phyloP scores from a whole-genome alignment of 2,113 vertebrate genomes.

The Paraplagusia blochii region DNA sequence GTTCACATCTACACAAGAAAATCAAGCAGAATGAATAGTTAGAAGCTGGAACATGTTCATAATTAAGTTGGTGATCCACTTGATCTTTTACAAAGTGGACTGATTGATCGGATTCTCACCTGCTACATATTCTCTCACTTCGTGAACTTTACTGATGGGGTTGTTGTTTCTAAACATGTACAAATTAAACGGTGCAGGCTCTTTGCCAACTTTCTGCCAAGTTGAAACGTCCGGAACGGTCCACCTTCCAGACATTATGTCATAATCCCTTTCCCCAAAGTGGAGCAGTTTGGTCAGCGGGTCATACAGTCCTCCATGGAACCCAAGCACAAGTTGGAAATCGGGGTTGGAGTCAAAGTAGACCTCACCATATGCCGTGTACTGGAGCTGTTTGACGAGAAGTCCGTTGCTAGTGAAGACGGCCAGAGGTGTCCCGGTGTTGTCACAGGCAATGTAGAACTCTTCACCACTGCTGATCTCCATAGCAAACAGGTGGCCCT shows the following conservation, averaged over 20 bases:
- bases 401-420: constrained; percentile 96
- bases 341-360: constrained; percentile 98
- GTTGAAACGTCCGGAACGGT: constrained; percentile 90
- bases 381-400: constrained; percentile 95
- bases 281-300: constrained; percentile 94
- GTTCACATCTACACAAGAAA: constrained; percentile 86
- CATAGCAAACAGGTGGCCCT: constrained; percentile 97
- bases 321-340: constrained; percentile 95
- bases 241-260: constrained; percentile 95
- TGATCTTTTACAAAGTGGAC: not conserved
- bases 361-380: constrained; percentile 95
- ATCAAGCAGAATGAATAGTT: not conserved
- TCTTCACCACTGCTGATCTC: constrained; percentile 97
- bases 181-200: constrained; percentile 94
- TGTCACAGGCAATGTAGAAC: constrained; percentile 97
- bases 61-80: not conserved
- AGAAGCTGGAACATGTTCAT: not conserved
- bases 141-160: constrained; percentile 94
- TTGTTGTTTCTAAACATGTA: constrained; percentile 99
- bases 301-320: constrained; percentile 93
- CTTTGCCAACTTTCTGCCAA: constrained; percentile 87
- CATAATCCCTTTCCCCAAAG: constrained; percentile 94
- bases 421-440: constrained; percentile 91
- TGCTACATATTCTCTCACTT: constrained; percentile 94
- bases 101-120: constrained; percentile 71